Evolutionary conservation across 2,888 invertebrate genomes (phyloP).

Genomic region (Gortyna flavago): DNA sequence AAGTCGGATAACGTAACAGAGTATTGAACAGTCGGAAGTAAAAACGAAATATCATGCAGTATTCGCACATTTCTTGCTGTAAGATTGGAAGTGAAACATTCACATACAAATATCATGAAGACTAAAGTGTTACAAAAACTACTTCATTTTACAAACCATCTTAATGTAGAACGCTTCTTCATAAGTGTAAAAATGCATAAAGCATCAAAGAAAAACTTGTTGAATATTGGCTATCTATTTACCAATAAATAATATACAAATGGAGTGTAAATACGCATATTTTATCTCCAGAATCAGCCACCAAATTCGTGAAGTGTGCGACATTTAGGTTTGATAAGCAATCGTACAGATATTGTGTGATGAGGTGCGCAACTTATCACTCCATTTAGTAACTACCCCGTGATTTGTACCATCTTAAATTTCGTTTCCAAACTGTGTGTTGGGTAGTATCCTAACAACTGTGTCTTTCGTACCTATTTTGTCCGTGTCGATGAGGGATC

Average conservation of each 20-base stretch:
- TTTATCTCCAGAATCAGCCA: not conserved
- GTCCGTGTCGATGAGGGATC: slow-evolving; percentile 85
- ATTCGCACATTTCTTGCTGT: not conserved
- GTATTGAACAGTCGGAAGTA: slow-evolving; percentile 29
- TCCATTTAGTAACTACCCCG: slow-evolving; percentile 45
- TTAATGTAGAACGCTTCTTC: slow-evolving; percentile 52
- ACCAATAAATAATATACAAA: slow-evolving; percentile 31
- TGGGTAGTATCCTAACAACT: slow-evolving; percentile 86
- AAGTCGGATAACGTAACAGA: slow-evolving; percentile 30
- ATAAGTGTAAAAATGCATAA: slow-evolving; percentile 54
- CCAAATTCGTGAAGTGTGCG: not conserved
- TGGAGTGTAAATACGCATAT: slow-evolving; percentile 32
- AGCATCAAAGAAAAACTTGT: slow-evolving; percentile 47
- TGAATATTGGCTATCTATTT: slow-evolving; percentile 67
- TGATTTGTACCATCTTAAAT: slow-evolving; percentile 71
- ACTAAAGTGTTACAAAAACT: slow-evolving; percentile 67
- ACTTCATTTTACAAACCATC: slow-evolving; percentile 67
- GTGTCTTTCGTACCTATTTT: slow-evolving; percentile 85
- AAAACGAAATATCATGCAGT: slow-evolving; percentile 8
- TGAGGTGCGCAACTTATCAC: slow-evolving; percentile 5
- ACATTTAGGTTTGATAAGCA: slow-evolving; percentile 17
- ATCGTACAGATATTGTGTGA: slow-evolving; percentile 15
- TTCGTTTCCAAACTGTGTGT: slow-evolving; percentile 84
- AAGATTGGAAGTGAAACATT: slow-evolving; percentile 36
- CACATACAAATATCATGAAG: slow-evolving; percentile 51